phyloP scores from a whole-genome alignment of 2,113 vertebrate species.

The Lepus timidus region DNA sequence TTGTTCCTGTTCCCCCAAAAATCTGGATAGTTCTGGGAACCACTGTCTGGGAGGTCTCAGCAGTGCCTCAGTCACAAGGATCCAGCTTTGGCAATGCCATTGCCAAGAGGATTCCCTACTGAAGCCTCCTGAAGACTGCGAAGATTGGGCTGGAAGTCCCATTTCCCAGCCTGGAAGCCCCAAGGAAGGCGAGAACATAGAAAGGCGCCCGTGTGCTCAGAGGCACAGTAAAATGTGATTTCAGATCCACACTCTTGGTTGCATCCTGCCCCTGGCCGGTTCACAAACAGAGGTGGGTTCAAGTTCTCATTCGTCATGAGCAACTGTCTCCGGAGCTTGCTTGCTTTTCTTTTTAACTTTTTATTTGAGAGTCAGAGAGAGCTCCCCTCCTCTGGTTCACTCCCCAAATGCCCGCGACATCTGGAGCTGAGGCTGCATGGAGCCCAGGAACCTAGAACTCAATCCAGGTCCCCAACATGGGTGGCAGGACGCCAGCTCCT shows the following conservation, averaged over 20 bases:
- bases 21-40: slow-evolving; percentile 25
- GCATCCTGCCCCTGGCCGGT: not conserved
- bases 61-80: not conserved
- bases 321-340: not conserved
- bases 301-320: not conserved
- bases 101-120: not conserved
- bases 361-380: no score
- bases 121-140: not conserved
- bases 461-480: no score
- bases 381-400: no score
- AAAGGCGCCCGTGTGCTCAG: not conserved
- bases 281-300: not conserved
- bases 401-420: no score
- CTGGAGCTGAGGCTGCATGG: no score
- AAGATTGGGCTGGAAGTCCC: not conserved
- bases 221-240: not conserved
- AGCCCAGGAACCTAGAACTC: no score
- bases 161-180: not conserved
- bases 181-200: not conserved
- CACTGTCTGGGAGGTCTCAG: not conserved
- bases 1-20: slow-evolving; percentile 9
- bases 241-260: not conserved
- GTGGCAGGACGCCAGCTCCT: no score
- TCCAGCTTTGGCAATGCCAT: not conserved
- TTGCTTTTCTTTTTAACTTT: no score